Conservation (phyloP, 2,797 vertebrate genomes). For the Neoniphon sammara region DNA sequence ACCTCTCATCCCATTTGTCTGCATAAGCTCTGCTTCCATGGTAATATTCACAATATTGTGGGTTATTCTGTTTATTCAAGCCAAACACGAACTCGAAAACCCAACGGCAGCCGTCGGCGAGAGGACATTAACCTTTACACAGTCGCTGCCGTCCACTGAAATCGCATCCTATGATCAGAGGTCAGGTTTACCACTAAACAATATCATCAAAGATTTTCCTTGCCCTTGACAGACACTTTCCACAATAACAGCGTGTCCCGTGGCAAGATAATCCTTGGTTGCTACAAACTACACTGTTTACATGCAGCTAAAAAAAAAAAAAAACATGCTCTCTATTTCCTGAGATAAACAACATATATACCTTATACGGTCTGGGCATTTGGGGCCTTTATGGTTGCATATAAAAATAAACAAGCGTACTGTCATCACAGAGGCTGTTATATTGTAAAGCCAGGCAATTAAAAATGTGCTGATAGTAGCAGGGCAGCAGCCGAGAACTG, state of each 20-base stretch:
- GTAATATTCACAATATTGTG: constrained; percentile 50
- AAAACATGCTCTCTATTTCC: neutral
- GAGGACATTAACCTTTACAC: constrained; percentile 42
- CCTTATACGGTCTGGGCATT: constrained; percentile 45
- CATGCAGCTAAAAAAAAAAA: constrained; percentile 51
- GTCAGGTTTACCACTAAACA: constrained; percentile 30
- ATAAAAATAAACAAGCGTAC: constrained; percentile 78
- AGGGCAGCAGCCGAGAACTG: constrained; percentile 66
- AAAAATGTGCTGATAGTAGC: constrained; percentile 80
- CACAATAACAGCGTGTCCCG: constrained; percentile 1
- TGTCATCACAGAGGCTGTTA: constrained; percentile 72
- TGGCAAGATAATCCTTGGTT: constrained; percentile 26
- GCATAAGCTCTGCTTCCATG: constrained; percentile 42
- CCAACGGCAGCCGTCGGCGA: constrained; percentile 8
- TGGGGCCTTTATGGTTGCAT: constrained; percentile 64
- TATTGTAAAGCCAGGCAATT: constrained; percentile 71
- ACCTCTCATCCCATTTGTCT: constrained; percentile 39
- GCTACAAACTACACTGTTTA: constrained; percentile 43
- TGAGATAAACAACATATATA: constrained; percentile 40
- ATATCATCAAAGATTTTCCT: constrained; percentile 18
- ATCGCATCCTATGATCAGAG: constrained; percentile 22
- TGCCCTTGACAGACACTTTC: constrained; percentile 17
- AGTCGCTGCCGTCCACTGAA: constrained; percentile 13
- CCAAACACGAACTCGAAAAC: constrained; percentile 20
- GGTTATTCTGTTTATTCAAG: constrained; percentile 37